Conservation (phyloP, 2,888 invertebrate species). For the Galerucella nymphaeae region DNA sequence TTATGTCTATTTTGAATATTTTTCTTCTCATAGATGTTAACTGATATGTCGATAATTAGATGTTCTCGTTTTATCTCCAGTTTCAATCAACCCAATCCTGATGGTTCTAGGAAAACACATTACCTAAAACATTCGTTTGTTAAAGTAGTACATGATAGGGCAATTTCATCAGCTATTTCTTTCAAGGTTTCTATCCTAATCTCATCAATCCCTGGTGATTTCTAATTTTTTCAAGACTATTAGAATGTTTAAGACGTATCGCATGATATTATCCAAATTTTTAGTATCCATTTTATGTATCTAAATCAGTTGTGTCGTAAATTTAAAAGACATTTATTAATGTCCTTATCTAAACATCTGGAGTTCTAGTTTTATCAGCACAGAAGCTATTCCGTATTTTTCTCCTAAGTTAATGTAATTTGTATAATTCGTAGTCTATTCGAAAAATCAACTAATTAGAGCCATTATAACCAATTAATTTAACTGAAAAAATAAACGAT, state of each 20-base stretch:
- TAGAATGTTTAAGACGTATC: neutral
- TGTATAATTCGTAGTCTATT: slow-evolving; percentile 22
- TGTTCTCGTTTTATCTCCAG: no score
- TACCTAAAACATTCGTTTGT: no score
- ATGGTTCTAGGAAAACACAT: no score
- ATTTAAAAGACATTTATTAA: neutral
- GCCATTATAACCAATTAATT: slow-evolving; percentile 30
- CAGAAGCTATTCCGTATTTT: neutral
- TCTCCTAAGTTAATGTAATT: neutral
- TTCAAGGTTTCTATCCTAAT: no score
- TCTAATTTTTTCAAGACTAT: no score
- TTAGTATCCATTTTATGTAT: neutral
- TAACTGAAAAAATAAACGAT: slow-evolving; percentile 18
- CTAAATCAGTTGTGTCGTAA: neutral
- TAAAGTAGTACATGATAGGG: no score
- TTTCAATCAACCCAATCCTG: no score
- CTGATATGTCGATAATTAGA: no score
- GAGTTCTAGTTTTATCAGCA: neutral
- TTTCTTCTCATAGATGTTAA: no score
- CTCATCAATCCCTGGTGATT: no score
- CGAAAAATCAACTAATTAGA: slow-evolving; percentile 24
- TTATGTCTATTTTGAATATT: no score
- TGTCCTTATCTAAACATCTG: neutral
- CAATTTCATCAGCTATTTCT: no score
- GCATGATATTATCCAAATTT: neutral